Evolutionary conservation across 2,888 invertebrate species (phyloP), one percentile per base, ranked within the genome.

Genomic region (Drosophila melanosoma): DNA sequence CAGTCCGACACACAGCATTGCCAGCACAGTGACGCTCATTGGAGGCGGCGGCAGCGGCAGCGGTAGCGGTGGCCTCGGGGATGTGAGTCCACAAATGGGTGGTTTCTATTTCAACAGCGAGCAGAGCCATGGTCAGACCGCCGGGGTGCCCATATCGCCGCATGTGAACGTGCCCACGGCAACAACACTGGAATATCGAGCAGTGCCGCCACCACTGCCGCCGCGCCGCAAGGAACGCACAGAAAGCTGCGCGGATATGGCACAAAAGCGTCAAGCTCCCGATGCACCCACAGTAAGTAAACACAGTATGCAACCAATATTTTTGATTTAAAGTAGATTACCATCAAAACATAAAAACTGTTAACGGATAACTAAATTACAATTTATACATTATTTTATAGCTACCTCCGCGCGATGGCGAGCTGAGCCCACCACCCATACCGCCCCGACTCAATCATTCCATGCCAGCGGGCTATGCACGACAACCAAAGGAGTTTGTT

Each of bases 401-500:
- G 93, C 94, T 96, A 87, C 96, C 96, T 59, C 96, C 95, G 10
- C 94, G 96, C 69, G 96, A 96, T 90, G 94, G 96, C 71, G 96
- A 96, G 89, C 94, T 94, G 57, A 95, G 95, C 82, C 95, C 96
- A 45, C 95, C 96, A 11, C 96, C 96, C 59, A 94, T 95, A 79
- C 96, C 96, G 51, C 96, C 96, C 15, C 93, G 95, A 81, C 87
- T 91, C 49, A 89, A 85, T 81, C 81, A 91, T 83, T 88, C 87
- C 90, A 83, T 73, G 74, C 51, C 74, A 42, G 38, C 64, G 48
- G 62, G 84, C 65, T 80, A 69, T 77, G 79, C 76, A 57, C 84
- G 83, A 49, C 83, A 84, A 74, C 80, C 81, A 45, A 91, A 90
- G 69, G 90, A 91, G 80, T 87, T 93, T 79, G 90, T 92, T 74